phyloP scores from a whole-genome alignment of 2,888 invertebrate species.

The Drosophila setosimentum region DNA sequence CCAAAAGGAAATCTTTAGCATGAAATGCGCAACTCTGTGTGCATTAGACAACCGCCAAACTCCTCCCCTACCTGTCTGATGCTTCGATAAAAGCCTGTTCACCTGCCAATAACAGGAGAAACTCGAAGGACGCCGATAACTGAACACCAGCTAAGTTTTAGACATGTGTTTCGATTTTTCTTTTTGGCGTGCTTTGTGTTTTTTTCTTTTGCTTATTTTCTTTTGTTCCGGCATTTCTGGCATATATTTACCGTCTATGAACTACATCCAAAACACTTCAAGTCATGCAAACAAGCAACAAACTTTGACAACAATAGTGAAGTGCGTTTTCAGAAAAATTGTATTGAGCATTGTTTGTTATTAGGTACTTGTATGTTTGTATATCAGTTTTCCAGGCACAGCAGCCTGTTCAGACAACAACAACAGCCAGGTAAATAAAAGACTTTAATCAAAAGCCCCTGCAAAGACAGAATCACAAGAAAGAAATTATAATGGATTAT shows the following conservation, averaged over 20 bases:
- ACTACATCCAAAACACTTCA: constrained; percentile 14
- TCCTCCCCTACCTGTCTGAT: not conserved
- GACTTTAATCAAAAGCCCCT: constrained; percentile 2
- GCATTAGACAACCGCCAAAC: constrained; percentile 2
- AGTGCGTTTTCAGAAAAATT: not conserved
- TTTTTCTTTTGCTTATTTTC: constrained; percentile 7
- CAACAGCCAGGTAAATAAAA: constrained; percentile 7
- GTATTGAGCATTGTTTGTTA: constrained; percentile 9
- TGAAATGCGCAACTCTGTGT: constrained; percentile 24
- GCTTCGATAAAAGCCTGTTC: constrained; percentile 1
- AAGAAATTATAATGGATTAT: constrained; percentile 29
- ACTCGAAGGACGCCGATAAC: constrained; percentile 8
- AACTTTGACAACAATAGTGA: constrained; percentile 6
- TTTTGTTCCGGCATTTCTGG: not conserved
- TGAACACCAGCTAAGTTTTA: constrained; percentile 12
- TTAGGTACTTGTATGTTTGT: not conserved
- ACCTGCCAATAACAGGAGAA: constrained; percentile 32
- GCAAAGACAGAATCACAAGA: not conserved
- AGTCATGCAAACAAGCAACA: constrained; percentile 14
- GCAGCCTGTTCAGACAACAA: constrained; percentile 6
- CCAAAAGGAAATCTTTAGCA: constrained; percentile 41
- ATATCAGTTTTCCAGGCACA: constrained; percentile 4
- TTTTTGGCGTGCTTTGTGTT: constrained; percentile 9
- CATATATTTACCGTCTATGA: constrained; percentile 12
- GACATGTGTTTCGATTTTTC: constrained; percentile 15